Percentiles rank a stretch among this genome's conserved stretches.
These are phyloP conservation scores for Lepidocolaptes lacrymiger DNA, from an alignment of 2,797 vertebrate species.

Conservation along the genomic window DNA sequence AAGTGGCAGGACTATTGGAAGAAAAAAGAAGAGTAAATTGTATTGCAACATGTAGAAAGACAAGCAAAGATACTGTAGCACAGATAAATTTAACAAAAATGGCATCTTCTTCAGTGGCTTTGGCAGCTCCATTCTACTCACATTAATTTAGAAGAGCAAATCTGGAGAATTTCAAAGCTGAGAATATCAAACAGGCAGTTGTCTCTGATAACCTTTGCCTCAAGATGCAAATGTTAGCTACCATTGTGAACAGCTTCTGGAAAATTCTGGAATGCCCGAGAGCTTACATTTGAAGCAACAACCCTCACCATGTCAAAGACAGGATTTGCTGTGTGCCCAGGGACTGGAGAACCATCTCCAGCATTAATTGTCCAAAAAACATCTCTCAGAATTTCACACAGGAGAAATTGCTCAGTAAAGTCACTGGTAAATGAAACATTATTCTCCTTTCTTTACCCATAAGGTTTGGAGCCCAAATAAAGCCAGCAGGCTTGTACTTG, in stretches of 20 bases:
- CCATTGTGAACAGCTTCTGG: neutral
- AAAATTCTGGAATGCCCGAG: neutral
- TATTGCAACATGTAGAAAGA: neutral
- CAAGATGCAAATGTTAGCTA: neutral
- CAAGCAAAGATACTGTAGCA: neutral
- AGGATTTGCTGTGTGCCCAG: neutral
- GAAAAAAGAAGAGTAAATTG: neutral
- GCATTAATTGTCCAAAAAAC: neutral
- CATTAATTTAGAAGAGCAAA: neutral
- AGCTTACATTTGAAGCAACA: neutral
- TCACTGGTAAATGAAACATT: neutral
- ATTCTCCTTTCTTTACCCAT: neutral
- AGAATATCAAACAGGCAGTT: neutral
- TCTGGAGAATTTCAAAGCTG: neutral
- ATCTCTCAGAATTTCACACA: neutral
- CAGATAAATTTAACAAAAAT: neutral
- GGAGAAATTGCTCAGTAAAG: neutral
- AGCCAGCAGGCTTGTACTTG: neutral
- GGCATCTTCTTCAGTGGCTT: neutral
- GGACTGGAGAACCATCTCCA: neutral
- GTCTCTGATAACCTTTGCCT: neutral
- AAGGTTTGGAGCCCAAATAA: accelerated
- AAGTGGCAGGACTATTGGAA: neutral
- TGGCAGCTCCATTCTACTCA: neutral
- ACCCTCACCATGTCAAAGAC: neutral